Percentiles rank a stretch among this genome's conserved stretches.
Evolutionary conservation across 2,888 invertebrate species (phyloP).

Genomic region (Zygothrica quintamaculata): DNA sequence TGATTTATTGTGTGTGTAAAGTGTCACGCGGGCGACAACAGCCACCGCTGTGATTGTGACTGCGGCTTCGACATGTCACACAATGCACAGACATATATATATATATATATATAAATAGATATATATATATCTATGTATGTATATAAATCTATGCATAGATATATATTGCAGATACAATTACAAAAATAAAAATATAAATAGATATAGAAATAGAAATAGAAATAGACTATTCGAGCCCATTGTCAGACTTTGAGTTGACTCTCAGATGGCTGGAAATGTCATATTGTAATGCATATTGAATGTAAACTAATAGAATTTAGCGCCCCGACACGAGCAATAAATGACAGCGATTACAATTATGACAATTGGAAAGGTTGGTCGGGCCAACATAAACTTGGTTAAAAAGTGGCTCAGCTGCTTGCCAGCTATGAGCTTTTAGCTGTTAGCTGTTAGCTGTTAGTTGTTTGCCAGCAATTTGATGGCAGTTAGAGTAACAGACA

Average conservation of each 20-base stretch:
- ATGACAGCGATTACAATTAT: slow-evolving; percentile 63
- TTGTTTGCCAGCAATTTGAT: slow-evolving; percentile 7
- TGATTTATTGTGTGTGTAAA: slow-evolving; percentile 74
- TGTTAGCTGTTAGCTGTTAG: too few species aligned
- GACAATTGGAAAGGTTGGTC: slow-evolving; percentile 69
- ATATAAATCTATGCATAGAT: slow-evolving; percentile 9
- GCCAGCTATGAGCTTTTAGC: too few species aligned
- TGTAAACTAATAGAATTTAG: slow-evolving; percentile 69
- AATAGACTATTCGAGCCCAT: neutral
- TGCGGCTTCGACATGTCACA: slow-evolving; percentile 70
- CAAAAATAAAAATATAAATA: neutral
- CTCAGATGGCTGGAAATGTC: slow-evolving; percentile 61
- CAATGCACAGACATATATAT: slow-evolving; percentile 33
- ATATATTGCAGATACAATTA: slow-evolving; percentile 1
- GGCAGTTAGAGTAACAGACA: slow-evolving; percentile 8
- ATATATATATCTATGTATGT: slow-evolving; percentile 1
- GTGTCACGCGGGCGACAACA: slow-evolving; percentile 76
- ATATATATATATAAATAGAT: slow-evolving; percentile 19
- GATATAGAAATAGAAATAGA: slow-evolving; percentile 7
- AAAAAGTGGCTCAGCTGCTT: slow-evolving; percentile 9
- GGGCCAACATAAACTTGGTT: slow-evolving; percentile 34
- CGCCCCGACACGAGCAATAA: slow-evolving; percentile 55
- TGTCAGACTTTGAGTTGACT: slow-evolving; percentile 7
- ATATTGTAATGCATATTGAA: slow-evolving; percentile 65
- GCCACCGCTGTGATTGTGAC: slow-evolving; percentile 66